Evolutionary conservation across 2,797 vertebrate species (phyloP).

Genomic region (Pagetopsis macropterus): DNA sequence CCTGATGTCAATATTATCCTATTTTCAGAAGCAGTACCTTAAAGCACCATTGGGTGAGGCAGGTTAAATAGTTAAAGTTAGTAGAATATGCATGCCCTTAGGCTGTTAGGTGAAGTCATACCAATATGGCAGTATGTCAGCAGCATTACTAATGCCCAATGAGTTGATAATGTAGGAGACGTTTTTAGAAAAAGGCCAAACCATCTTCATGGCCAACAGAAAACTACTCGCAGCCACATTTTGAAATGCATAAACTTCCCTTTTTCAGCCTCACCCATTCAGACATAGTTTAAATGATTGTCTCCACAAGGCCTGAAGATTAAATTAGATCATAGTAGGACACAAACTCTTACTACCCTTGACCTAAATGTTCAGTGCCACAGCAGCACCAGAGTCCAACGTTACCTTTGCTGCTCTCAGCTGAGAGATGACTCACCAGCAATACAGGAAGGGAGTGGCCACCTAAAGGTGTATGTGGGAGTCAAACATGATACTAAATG

Average conservation of each 20-base stretch:
- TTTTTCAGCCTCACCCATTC: slow-evolving; percentile 5
- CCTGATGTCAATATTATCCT: background rate
- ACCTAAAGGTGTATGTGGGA: slow-evolving; percentile 12
- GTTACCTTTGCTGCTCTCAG: slow-evolving; percentile 44
- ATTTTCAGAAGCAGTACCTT: background rate
- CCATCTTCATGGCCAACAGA: background rate
- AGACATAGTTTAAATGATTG: slow-evolving; percentile 1
- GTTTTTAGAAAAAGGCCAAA: background rate
- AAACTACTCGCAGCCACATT: background rate
- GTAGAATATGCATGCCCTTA: background rate
- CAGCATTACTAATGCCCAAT: background rate
- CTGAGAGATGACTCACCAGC: slow-evolving; percentile 51
- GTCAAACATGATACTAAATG: slow-evolving; percentile 2
- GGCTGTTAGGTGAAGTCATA: background rate
- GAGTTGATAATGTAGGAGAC: background rate
- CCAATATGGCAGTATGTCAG: background rate
- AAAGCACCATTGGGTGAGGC: background rate
- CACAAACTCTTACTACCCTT: slow-evolving; percentile 35
- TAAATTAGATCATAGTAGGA: slow-evolving; percentile 43
- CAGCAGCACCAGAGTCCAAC: slow-evolving; percentile 15
- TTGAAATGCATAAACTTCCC: slow-evolving; percentile 12
- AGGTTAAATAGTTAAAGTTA: background rate
- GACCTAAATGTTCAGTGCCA: slow-evolving; percentile 40
- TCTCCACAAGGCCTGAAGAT: slow-evolving; percentile 14
- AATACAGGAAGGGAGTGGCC: slow-evolving; percentile 51